phyloP scores from a whole-genome alignment of 2,113 vertebrate genomes.

The Phylloscopus whistleri region DNA sequence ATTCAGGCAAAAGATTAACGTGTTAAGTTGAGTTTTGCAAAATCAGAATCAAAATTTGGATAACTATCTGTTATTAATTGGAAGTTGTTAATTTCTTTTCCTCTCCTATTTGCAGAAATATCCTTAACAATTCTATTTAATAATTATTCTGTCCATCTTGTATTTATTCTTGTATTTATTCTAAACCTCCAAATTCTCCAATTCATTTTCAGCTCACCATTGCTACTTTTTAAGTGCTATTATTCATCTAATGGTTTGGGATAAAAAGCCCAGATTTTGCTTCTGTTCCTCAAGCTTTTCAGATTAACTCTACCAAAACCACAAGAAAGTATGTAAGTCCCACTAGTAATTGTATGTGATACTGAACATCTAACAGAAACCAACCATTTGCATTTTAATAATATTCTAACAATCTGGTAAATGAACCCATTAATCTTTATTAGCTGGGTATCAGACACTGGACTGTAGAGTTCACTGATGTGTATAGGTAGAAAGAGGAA shows the following conservation, averaged over 20 bases:
- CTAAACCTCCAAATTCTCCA: not conserved
- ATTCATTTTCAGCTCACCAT: not conserved
- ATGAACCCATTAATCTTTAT: conserved; percentile 97
- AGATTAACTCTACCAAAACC: conserved; percentile 56
- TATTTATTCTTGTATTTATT: not conserved
- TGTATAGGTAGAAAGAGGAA: conserved; percentile 46
- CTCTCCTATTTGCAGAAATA: not conserved
- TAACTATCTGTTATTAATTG: not conserved
- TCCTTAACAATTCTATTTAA: not conserved
- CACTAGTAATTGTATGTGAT: conserved; percentile 88
- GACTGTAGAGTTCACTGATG: conserved; percentile 75
- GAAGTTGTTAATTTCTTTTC: not conserved
- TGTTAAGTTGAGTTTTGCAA: not conserved
- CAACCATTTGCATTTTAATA: conserved; percentile 99
- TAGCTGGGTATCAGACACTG: conserved; percentile 79
- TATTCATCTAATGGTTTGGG: not conserved
- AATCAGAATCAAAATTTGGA: not conserved
- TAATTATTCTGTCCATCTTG: not conserved
- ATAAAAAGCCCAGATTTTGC: not conserved
- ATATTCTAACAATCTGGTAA: conserved; percentile 90
- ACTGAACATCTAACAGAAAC: conserved; percentile 90
- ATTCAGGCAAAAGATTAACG: not conserved
- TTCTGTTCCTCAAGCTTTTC: conserved; percentile 47
- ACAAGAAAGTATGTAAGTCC: conserved; percentile 65
- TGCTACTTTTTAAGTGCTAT: conserved; percentile 4